Percentiles rank a stretch among this genome's conserved stretches.
phyloP scores from a whole-genome alignment of 2,888 invertebrate genomes.

The Muschampia plurimacula region DNA sequence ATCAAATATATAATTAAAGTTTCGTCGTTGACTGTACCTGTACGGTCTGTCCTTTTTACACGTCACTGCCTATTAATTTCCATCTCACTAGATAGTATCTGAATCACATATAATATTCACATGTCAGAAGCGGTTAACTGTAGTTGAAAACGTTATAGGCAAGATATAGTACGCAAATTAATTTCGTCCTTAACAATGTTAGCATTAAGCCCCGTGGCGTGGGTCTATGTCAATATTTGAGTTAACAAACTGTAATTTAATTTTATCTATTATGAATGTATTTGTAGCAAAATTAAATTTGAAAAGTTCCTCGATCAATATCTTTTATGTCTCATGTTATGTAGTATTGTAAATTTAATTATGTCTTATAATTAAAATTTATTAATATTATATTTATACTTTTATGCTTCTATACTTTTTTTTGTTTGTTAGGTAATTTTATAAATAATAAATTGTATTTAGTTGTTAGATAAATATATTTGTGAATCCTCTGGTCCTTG shows the following conservation, averaged over 20 bases:
- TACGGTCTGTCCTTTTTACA: slow-evolving; percentile 40
- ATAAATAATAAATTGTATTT: no score
- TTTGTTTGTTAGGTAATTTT: no score
- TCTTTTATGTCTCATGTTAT: no score
- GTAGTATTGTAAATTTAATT: no score
- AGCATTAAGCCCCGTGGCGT: not conserved
- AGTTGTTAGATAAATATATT: no score
- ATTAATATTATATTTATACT: no score
- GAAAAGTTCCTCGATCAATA: not conserved
- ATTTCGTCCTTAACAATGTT: slow-evolving; percentile 19
- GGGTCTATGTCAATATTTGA: slow-evolving; percentile 1
- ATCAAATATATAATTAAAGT: not conserved
- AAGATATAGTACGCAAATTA: slow-evolving; percentile 21
- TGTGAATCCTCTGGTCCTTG: no score
- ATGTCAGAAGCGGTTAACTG: slow-evolving; percentile 36
- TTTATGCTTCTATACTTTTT: no score
- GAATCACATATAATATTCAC: slow-evolving; percentile 32
- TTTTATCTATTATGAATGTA: not conserved
- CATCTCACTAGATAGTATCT: slow-evolving; percentile 39
- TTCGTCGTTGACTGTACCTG: slow-evolving; percentile 20
- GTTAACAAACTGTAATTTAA: not conserved
- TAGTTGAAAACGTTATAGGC: slow-evolving; percentile 27
- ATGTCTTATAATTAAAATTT: no score
- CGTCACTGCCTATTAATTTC: slow-evolving; percentile 43
- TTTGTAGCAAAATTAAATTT: not conserved